These are phyloP conservation scores for Coreius guichenoti DNA, from an alignment of 2,797 vertebrate species.

Conservation along the genomic window DNA sequence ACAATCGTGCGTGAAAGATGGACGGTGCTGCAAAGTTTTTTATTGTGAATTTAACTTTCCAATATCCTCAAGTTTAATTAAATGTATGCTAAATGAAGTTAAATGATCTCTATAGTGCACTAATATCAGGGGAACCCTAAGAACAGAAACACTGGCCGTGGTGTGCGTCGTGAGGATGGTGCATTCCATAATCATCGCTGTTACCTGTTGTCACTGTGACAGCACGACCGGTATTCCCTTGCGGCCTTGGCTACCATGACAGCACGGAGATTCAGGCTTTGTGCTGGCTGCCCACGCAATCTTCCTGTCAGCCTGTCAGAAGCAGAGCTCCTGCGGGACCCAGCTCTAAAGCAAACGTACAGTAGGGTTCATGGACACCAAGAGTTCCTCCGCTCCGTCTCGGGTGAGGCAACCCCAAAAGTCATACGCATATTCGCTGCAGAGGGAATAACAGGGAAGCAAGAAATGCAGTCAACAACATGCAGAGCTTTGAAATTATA, in stretches of 20 bases:
- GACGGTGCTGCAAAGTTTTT: neutral
- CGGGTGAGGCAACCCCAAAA: neutral
- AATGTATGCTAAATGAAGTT: neutral
- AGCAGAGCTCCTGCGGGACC: constrained; percentile 18
- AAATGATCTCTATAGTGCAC: neutral
- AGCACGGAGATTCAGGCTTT: constrained; percentile 35
- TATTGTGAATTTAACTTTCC: neutral
- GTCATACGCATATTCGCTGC: neutral
- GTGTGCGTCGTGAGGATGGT: constrained; percentile 5
- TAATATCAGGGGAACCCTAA: constrained; percentile 39
- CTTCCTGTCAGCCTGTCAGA: constrained; percentile 44
- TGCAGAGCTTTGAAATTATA: too few species aligned
- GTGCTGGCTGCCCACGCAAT: constrained; percentile 36
- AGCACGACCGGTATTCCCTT: constrained; percentile 40
- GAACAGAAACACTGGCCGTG: constrained; percentile 10
- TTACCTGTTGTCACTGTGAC: constrained; percentile 52
- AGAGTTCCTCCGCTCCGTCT: neutral
- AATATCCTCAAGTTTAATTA: neutral
- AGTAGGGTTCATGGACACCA: constrained; percentile 35
- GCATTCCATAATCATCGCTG: constrained; percentile 54
- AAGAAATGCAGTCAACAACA: neutral
- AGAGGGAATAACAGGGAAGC: neutral
- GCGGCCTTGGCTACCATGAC: constrained; percentile 44
- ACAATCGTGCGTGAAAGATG: neutral
- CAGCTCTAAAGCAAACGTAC: constrained; percentile 33